phyloP scores from a whole-genome alignment of 2,888 invertebrate genomes.

The Cactoblastis cactorum region DNA sequence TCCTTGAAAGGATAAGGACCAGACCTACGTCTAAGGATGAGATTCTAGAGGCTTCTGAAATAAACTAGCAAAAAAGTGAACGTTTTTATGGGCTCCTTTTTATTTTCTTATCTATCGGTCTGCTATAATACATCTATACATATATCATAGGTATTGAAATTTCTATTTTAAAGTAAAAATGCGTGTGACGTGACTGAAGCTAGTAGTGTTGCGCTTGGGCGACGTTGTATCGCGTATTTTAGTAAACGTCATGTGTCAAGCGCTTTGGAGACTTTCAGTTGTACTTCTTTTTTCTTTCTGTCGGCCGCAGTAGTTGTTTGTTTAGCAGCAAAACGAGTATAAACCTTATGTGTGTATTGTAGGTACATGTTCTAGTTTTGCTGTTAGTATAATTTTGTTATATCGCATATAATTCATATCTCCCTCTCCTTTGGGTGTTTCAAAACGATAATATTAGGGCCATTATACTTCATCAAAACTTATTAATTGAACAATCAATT shows the following conservation, averaged over 20 bases:
- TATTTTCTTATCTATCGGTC: no score
- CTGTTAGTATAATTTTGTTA: no score
- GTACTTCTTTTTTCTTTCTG: neutral
- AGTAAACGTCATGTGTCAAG: neutral
- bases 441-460: no score
- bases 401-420: neutral
- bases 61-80: no score
- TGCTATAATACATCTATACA: no score
- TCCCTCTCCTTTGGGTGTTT: no score
- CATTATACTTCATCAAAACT: no score
- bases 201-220: neutral
- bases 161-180: neutral
- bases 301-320: neutral
- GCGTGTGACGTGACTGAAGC: neutral
- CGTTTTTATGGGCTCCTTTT: no score
- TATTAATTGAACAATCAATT: no score
- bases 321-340: no score
- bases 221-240: neutral
- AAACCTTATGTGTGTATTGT: no score
- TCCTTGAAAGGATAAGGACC: neutral
- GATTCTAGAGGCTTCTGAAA: neutral
- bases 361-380: no score
- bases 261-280: constrained; percentile 4
- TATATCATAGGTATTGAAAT: neutral
- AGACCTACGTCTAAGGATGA: neutral